Conservation (phyloP, 2,113 vertebrate species). For the Barnardius zonarius region DNA sequence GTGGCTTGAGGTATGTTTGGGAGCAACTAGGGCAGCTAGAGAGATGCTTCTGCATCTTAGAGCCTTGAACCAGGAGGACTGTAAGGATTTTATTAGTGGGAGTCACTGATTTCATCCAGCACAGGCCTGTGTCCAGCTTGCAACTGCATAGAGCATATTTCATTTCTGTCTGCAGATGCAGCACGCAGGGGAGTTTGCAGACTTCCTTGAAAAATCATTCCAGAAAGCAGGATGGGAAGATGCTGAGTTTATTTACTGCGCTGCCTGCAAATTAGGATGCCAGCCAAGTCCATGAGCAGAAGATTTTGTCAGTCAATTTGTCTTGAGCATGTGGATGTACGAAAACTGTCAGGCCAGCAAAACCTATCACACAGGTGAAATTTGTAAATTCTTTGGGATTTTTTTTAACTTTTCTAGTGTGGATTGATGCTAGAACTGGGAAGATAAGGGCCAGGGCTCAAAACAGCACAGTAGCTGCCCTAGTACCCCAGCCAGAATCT, state of each 20-base stretch:
- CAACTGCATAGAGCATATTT: background rate
- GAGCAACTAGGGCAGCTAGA: background rate
- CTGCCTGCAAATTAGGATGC: background rate
- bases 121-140: background rate
- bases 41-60: background rate
- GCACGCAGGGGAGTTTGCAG: background rate
- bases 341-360: background rate
- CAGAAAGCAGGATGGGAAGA: background rate
- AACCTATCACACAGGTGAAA: background rate
- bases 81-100: background rate
- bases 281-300: background rate
- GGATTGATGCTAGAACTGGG: background rate
- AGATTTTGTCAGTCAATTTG: background rate
- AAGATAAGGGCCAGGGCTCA: background rate
- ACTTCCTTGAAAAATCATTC: background rate
- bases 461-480: background rate
- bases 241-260: background rate
- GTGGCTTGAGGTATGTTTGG: background rate
- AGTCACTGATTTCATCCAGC: background rate
- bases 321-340: background rate
- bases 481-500: background rate
- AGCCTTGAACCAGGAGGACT: background rate
- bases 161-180: background rate
- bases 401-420: background rate
- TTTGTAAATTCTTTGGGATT: background rate